phyloP scores from a whole-genome alignment of 1,140 invertebrate genomes.

The Brachionus manjavacas region DNA sequence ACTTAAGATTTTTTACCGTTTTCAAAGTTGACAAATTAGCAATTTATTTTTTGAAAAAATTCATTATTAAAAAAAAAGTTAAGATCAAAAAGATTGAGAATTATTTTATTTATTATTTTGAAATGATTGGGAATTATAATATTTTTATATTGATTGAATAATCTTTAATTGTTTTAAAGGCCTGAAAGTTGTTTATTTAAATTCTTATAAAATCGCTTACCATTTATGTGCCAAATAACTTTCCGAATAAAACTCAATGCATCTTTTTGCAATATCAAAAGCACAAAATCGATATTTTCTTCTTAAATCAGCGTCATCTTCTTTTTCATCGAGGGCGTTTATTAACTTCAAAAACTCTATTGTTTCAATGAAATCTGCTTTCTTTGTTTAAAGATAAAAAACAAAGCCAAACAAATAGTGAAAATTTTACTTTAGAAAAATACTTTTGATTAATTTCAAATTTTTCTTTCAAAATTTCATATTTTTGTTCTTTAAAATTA shows the following conservation, averaged over 20 bases:
- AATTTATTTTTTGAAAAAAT: too few relatives aligned
- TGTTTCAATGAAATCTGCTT: background rate
- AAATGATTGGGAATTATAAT: too few relatives aligned
- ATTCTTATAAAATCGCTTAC: background rate
- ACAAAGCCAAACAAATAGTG: background rate
- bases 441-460: background rate
- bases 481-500: background rate
- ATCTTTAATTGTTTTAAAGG: too few relatives aligned
- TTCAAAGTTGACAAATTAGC: too few relatives aligned
- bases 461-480: background rate
- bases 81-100: too few relatives aligned
- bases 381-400: background rate
- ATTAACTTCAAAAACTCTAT: background rate
- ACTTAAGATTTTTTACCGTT: too few relatives aligned
- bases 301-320: background rate
- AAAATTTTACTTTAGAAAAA: background rate
- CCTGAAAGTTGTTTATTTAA: too few relatives aligned
- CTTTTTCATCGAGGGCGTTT: conserved; percentile 6
- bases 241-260: background rate
- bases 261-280: background rate
- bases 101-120: too few relatives aligned
- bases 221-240: conserved; percentile 33
- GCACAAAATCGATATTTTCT: background rate
- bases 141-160: too few relatives aligned
- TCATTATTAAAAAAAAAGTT: too few relatives aligned